Evolutionary conservation across 2,113 vertebrate genomes (phyloP).

Genomic region (Ictalurus furcatus): DNA sequence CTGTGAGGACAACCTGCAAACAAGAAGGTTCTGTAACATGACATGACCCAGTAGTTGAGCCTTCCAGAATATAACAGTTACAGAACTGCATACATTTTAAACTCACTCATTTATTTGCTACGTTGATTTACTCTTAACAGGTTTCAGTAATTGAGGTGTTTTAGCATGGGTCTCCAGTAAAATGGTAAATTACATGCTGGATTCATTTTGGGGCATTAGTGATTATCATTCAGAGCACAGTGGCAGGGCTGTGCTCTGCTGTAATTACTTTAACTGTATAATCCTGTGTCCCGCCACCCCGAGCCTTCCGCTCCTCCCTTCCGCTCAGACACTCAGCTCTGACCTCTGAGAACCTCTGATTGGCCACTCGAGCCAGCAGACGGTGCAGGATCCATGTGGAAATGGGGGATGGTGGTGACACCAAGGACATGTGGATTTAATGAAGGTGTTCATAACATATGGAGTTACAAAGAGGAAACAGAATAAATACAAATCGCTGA

Average conservation of each 20-base stretch:
- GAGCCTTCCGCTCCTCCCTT: slow-evolving; percentile 25
- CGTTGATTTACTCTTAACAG: background rate
- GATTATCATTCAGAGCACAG: slow-evolving; percentile 18
- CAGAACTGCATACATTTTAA: background rate
- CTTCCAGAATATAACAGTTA: background rate
- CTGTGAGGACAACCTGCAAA: background rate
- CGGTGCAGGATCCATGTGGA: slow-evolving; percentile 19
- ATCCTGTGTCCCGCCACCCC: slow-evolving; percentile 29
- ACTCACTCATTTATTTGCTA: background rate
- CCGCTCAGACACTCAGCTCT: slow-evolving; percentile 2
- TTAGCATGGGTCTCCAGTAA: background rate
- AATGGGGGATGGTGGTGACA: background rate
- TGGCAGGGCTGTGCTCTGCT: slow-evolving; percentile 4
- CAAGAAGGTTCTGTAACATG: background rate
- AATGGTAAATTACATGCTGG: slow-evolving; percentile 25
- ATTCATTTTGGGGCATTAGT: slow-evolving; percentile 5
- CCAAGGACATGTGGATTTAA: background rate
- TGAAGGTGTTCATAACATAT: background rate
- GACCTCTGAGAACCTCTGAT: slow-evolving; percentile 29
- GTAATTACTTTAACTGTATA: slow-evolving; percentile 43
- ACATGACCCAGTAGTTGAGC: background rate
- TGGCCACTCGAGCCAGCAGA: slow-evolving; percentile 9
- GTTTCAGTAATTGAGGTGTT: background rate
- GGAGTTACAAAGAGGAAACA: background rate
- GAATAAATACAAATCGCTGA: slow-evolving; percentile 1